Conservation (phyloP, 2,113 vertebrate genomes). For the Ibidorhyncha struthersii region DNA sequence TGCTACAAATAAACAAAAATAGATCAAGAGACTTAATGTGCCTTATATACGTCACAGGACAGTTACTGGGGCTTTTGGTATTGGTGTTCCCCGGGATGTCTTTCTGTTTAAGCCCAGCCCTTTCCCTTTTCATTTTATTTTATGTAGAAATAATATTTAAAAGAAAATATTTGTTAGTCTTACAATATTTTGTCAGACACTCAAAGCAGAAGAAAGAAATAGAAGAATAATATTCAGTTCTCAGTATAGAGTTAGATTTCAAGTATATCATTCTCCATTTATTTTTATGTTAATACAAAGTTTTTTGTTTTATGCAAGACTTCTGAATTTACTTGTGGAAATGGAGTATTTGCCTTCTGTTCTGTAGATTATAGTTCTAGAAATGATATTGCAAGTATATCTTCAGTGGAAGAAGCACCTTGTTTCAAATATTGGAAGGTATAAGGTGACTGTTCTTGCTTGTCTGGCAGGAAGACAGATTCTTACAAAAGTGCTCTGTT, state of each 20-base stretch:
- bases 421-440: neutral
- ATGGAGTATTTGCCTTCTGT: neutral
- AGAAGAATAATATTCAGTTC: neutral
- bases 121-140: neutral
- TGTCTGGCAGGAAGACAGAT: neutral
- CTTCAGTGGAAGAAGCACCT: neutral
- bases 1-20: conserved; percentile 7
- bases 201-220: neutral
- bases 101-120: neutral
- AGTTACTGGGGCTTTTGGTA: neutral
- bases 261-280: neutral
- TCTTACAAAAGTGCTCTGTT: neutral
- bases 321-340: neutral
- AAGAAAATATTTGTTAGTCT: neutral
- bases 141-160: neutral
- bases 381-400: neutral
- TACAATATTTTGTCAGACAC: neutral
- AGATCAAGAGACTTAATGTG: neutral
- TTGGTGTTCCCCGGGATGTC: neutral
- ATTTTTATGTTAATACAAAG: neutral
- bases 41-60: neutral
- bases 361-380: neutral
- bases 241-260: neutral
- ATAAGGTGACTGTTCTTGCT: neutral
- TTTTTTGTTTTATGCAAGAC: neutral